A percentile compares a stretch with the other conserved stretches of the same genome.
phyloP scores from a whole-genome alignment of 2,797 vertebrate genomes.

The Eospalax fontanierii region DNA sequence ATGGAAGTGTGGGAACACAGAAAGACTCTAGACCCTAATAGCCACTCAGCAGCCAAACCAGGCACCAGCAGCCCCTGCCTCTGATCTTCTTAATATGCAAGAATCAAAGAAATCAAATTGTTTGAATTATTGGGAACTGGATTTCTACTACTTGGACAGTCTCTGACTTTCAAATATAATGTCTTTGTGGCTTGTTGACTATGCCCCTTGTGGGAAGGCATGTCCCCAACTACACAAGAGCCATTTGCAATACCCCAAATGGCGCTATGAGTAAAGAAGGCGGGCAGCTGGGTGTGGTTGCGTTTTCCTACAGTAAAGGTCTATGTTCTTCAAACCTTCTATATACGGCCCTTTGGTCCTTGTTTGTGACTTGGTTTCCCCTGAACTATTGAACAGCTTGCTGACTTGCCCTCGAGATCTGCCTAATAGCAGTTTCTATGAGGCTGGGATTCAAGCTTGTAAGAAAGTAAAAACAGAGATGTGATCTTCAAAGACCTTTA shows the following conservation, averaged over 20 bases:
- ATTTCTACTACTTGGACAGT: constrained; percentile 29
- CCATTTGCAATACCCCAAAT: not conserved
- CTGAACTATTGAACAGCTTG: not conserved
- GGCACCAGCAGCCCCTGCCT: not conserved
- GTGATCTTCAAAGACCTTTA: constrained; percentile 12
- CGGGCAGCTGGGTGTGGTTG: not conserved
- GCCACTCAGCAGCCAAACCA: not conserved
- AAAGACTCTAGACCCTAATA: not conserved
- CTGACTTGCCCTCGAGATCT: not conserved
- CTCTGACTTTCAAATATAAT: not conserved
- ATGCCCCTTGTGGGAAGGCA: not conserved
- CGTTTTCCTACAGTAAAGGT: not conserved
- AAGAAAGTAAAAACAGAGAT: not conserved
- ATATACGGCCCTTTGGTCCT: not conserved
- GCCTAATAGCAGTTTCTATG: not conserved
- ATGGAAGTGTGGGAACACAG: not conserved
- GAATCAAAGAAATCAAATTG: constrained; percentile 16
- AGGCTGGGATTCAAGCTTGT: not conserved
- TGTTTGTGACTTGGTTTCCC: not conserved
- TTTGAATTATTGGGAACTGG: not conserved
- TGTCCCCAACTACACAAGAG: not conserved
- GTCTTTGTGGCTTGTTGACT: not conserved
- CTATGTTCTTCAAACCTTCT: not conserved
- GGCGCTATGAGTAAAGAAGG: not conserved
- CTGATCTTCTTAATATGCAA: not conserved